Evolutionary conservation across 2,797 vertebrate species (phyloP), one percentile per base, ranked within the genome.

Genomic region (Spinus pinus): DNA sequence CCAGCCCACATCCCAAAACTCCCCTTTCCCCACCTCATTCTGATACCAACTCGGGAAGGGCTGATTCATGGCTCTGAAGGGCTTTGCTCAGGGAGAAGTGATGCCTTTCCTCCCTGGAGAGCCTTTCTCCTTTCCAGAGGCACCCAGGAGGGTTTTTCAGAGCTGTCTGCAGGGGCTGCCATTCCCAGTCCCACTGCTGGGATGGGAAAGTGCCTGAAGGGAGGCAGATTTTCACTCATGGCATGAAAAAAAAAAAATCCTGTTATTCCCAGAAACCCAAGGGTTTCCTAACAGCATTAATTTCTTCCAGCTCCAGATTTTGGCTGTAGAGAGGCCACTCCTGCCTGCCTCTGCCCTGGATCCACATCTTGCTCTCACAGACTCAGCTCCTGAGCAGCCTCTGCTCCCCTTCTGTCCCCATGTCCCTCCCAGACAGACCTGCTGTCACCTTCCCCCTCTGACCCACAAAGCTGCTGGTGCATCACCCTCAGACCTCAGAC

Each of bases 241-340:
- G 18, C 33, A 47, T 0, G 8, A 3, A 7, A 5, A 1, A 4
- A 1, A 3, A 37, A 11, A 4, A 6, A 7, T 18, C 35, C 49
- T 7, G 0, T 46, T 50, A 14, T 81, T 77, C 42, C 41, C 60
- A 44, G 54, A 61, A 69, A 49, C 16, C 9, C 37, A 12, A 57
- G 73, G 30, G 27, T 71, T 82, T 73, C 57, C 49, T 60, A 41
- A 30, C 25, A 35, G 49, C 9, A 1, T 5, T 1, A 8, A 17
- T 71, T 74, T 30, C n/a, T 65, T 44, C 11, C 37, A 78, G 57
- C 44, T 80, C 44, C 23, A 20, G 27, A 46, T 53, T 50, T 5
- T 46, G 71, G 24, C 46, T 51, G 20, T 47, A 37, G 39, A 69
- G 39, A n/a, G n/a, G 27, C 35, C 65, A 28, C 39, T 22, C 51